A percentile compares a stretch with the other conserved stretches of the same genome.
Evolutionary conservation across 2,888 invertebrate genomes (phyloP).

Genomic region (Acleris emargana): DNA sequence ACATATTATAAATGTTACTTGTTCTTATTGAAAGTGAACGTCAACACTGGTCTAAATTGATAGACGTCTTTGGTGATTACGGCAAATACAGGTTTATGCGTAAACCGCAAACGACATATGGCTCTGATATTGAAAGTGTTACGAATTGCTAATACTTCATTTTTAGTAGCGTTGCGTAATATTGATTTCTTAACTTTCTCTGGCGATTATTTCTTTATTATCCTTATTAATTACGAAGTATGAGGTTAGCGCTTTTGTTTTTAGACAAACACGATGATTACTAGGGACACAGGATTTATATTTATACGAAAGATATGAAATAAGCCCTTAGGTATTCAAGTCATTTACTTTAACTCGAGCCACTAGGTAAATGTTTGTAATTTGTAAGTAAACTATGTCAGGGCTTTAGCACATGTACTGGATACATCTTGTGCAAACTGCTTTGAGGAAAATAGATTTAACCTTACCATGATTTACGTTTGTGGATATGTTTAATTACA

Average conservation of each 20-base stretch:
- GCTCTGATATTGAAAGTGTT: slow-evolving; percentile 2
- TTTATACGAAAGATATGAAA: too few relatives aligned
- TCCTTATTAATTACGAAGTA: too few relatives aligned
- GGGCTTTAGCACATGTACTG: slow-evolving; percentile 38
- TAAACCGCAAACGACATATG: slow-evolving; percentile 5
- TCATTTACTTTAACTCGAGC: slow-evolving; percentile 28
- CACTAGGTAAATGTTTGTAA: slow-evolving; percentile 40
- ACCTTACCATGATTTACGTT: slow-evolving; percentile 1
- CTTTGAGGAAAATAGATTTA: slow-evolving; percentile 22
- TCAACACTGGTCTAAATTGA: slow-evolving; percentile 37
- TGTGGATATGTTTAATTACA: neutral
- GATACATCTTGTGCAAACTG: slow-evolving; percentile 13
- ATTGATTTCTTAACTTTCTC: neutral
- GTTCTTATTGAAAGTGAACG: slow-evolving; percentile 41
- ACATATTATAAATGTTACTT: slow-evolving; percentile 28
- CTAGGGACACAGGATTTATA: too few relatives aligned
- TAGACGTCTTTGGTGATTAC: slow-evolving; percentile 38
- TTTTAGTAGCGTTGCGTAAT: neutral
- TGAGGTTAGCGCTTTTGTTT: too few relatives aligned
- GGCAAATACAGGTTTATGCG: slow-evolving; percentile 27
- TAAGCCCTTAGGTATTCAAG: neutral
- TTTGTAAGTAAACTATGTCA: slow-evolving; percentile 41
- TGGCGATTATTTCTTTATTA: too few relatives aligned
- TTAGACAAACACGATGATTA: too few relatives aligned
- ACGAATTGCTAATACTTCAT: neutral